These are phyloP conservation scores for Sinodicranocentrus sp. DNA, from an alignment of 2,888 invertebrate species.

Conservation along the genomic window DNA sequence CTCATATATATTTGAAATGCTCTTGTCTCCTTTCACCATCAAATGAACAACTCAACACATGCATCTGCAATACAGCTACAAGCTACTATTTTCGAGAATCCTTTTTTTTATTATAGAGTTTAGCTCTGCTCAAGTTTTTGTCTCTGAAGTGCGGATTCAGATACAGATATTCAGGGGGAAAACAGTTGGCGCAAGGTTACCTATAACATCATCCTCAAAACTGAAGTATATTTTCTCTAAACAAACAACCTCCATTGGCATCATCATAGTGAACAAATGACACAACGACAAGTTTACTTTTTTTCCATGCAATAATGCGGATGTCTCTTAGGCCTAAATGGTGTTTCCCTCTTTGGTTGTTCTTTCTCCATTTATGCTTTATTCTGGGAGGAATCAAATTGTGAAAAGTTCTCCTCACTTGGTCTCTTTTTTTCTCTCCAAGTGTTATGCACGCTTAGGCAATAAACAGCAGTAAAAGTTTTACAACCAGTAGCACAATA, in stretches of 20 bases:
- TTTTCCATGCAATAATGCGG: conserved; percentile 11
- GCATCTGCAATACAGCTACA: no score
- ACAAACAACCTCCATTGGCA: neutral
- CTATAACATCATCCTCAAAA: no score
- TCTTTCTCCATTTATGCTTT: conserved; percentile 2
- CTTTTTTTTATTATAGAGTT: no score
- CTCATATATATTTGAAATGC: no score
- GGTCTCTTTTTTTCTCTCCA: conserved; percentile 26
- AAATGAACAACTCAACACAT: no score
- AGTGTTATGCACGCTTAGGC: conserved; percentile 24
- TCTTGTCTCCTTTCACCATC: no score
- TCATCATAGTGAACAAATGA: conserved; percentile 19
- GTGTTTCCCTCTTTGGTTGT: neutral
- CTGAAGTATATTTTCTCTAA: no score
- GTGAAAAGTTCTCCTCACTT: conserved; percentile 30
- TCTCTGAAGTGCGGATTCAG: no score
- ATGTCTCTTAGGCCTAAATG: conserved; percentile 6
- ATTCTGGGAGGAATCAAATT: conserved; percentile 29
- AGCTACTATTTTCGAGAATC: no score
- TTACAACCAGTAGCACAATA: conserved; percentile 51
- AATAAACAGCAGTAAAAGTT: conserved; percentile 65
- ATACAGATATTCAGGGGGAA: no score
- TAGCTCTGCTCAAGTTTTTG: no score
- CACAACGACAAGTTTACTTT: conserved; percentile 2
- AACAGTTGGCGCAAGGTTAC: no score